Base-by-base conservation (phyloP, 2,113 vertebrate genomes). In the Lutjanus erythropterus region DNA sequence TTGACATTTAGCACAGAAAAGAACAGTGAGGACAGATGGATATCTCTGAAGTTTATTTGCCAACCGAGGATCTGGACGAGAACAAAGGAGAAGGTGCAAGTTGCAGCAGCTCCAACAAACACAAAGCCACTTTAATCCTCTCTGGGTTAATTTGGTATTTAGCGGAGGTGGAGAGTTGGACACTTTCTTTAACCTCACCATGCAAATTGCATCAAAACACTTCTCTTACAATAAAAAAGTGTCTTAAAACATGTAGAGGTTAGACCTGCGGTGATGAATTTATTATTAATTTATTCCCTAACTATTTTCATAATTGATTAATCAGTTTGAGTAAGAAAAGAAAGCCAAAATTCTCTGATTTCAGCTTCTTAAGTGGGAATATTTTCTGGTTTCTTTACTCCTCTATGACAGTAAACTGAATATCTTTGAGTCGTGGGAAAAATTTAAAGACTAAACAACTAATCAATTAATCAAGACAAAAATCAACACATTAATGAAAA, bases 1-100 rank as follows among this genome's bases (percentile, higher is more conserved):
- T 50, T 55, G 42, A 44, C 23, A 71, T 78, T 67, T 62, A 47
- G 44, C 8, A 35, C 37, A 52, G 9, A 29, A 46, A 61, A 52
- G 31, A 61, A 42, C 42, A 71, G 9, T 7, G 59, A 65, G 35
- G 12, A 60, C 47, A 53, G 42, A 68, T 31, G 18, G 9, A 53
- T 42, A 73, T 44, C 33, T 59, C 44, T 0, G 3, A 60, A 46
- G 29, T 52, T 12, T 44, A 15, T 14, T 55, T 42, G 31, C 31
- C 29, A 29, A 65, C 31, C 35, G 10, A 59, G n/a, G 10, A 55
- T 56, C 21, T 64, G 25, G n/a, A 68, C 44, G 14, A 44, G 2
- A 75, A 12, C 29, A 55, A 39, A 69, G 41, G 6, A 23, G 41
- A 41, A 31, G 52, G 46, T 44, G 31, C 55, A 41, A 18, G 31